Conservation (phyloP, 92 coral and sea anemone species). For the Epizoanthus scotinus region DNA sequence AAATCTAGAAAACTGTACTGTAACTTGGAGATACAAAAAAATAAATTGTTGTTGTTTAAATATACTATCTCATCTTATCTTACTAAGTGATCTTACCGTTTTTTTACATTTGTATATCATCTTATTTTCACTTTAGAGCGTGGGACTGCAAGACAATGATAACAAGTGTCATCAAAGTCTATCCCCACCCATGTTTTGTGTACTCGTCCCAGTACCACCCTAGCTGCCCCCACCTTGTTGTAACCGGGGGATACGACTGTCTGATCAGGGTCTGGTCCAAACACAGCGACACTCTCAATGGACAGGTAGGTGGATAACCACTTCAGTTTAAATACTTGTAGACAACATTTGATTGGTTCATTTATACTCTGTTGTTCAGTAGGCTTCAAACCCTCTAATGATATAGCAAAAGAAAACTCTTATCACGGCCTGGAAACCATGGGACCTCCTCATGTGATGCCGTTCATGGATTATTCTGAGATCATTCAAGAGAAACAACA, state of each 20-base stretch:
- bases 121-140: conserved; percentile 47
- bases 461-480: no score
- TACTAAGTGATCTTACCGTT: no score
- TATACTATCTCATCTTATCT: no score
- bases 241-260: conserved; percentile 97
- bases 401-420: no score
- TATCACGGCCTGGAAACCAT: no score
- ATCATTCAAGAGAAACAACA: no score
- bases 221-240: conserved; percentile 68
- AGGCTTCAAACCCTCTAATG: no score
- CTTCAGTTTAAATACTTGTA: background rate
- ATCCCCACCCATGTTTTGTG: conserved; percentile 98
- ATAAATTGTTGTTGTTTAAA: no score
- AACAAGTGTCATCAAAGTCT: conserved; percentile 76
- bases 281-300: conserved; percentile 81
- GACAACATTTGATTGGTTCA: background rate
- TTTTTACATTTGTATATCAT: background rate
- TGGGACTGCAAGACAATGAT: conserved; percentile 88
- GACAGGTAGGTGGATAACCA: conserved; percentile 66
- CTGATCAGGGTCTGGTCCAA: conserved; percentile 95
- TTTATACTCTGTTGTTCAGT: background rate
- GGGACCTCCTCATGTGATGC: no score
- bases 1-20: no score
- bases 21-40: no score
- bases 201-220: conserved; percentile 97